Percentiles rank a stretch among this genome's conserved stretches.
These are phyloP conservation scores for Dusona sp. DNA, from an alignment of 2,888 invertebrate genomes.

Conservation along the genomic window DNA sequence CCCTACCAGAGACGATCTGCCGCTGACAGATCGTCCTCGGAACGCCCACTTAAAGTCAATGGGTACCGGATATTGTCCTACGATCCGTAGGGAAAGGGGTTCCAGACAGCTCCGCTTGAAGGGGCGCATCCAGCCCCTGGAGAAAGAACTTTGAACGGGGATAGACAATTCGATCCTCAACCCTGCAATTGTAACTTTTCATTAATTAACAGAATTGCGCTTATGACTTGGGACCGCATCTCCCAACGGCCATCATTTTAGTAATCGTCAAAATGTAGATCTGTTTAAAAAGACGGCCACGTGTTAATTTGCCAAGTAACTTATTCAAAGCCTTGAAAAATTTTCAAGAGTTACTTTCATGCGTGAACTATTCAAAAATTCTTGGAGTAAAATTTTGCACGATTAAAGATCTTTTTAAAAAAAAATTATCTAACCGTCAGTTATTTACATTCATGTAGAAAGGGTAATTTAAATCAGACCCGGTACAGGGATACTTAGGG, in stretches of 20 bases:
- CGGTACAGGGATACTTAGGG: slow-evolving; percentile 6
- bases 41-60: slow-evolving; percentile 18
- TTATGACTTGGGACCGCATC: not conserved
- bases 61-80: not conserved
- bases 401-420: not conserved
- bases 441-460: not conserved
- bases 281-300: no score
- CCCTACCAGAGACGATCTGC: not conserved
- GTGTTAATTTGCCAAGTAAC: no score
- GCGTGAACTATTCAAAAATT: not conserved
- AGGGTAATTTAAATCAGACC: not conserved
- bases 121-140: not conserved
- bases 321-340: no score
- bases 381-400: not conserved
- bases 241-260: no score
- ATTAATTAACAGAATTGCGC: not conserved
- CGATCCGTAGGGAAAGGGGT: not conserved
- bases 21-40: not conserved
- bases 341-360: no score
- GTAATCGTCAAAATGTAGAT: no score
- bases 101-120: not conserved
- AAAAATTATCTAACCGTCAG: not conserved
- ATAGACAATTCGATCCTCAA: not conserved
- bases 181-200: not conserved
- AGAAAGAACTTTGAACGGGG: not conserved